Conservation (phyloP, 2,888 invertebrate genomes). For the Eristalis arbustorum region DNA sequence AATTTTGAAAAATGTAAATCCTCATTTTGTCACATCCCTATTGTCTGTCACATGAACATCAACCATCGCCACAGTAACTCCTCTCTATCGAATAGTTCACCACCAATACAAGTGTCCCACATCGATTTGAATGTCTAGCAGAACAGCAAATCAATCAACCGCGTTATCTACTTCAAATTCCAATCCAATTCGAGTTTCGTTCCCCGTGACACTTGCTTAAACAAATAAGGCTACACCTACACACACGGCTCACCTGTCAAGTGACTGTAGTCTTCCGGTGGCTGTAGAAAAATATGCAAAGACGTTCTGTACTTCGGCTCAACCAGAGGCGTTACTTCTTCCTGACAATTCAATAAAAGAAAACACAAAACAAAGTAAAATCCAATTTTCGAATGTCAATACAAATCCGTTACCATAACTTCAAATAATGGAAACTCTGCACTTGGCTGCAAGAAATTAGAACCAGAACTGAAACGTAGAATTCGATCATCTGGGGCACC, state of each 20-base stretch:
- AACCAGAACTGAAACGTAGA: conserved; percentile 16
- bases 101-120: too few species aligned
- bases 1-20: too few species aligned
- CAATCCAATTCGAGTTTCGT: background rate
- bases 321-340: conserved; percentile 18
- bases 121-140: background rate
- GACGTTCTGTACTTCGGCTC: conserved; percentile 10
- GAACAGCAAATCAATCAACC: background rate
- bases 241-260: conserved; percentile 4
- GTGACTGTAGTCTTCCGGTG: conserved; percentile 2
- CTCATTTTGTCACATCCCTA: too few species aligned
- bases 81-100: too few species aligned
- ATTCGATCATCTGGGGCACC: background rate
- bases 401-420: background rate
- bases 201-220: background rate
- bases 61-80: too few species aligned
- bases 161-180: background rate
- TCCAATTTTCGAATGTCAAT: background rate
- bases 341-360: background rate
- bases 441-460: conserved; percentile 5
- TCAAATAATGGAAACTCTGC: background rate
- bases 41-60: too few species aligned
- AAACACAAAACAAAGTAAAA: background rate
- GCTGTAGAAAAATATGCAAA: conserved; percentile 21
- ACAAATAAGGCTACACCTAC: background rate